phyloP scores from a whole-genome alignment of 2,113 vertebrate species.

The Glaucidium brasilianum region DNA sequence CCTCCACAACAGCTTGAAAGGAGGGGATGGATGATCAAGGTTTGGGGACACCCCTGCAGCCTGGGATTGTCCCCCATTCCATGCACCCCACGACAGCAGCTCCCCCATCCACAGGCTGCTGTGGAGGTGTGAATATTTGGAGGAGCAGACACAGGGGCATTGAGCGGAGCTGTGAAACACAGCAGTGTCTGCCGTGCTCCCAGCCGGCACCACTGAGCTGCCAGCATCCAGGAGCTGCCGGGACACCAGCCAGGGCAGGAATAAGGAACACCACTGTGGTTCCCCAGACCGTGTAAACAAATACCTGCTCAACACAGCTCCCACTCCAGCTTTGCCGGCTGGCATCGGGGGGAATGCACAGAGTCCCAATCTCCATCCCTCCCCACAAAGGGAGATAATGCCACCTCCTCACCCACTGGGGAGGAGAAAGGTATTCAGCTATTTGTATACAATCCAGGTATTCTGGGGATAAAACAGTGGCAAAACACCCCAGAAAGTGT shows the following conservation, averaged over 20 bases:
- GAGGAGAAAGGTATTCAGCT: not conserved
- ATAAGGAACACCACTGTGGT: slow-evolving; percentile 56
- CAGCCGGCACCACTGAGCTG: not conserved
- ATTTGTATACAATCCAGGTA: rapidly evolving
- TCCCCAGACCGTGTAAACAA: slow-evolving; percentile 40
- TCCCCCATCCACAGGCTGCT: not conserved
- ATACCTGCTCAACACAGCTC: not conserved
- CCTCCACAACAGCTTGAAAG: rapidly evolving
- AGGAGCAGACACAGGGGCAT: slow-evolving; percentile 36
- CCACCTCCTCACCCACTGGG: not conserved
- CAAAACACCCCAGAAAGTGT: not conserved
- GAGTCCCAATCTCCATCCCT: not conserved
- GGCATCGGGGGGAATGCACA: not conserved
- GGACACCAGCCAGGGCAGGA: slow-evolving; percentile 44
- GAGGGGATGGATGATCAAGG: rapidly evolving
- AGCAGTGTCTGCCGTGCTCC: not conserved
- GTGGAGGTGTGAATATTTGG: not conserved
- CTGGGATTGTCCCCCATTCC: rapidly evolving
- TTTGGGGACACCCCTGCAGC: not conserved
- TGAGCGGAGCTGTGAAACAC: not conserved
- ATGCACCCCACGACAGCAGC: rapidly evolving
- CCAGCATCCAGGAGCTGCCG: slow-evolving; percentile 24
- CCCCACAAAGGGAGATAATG: rapidly evolving
- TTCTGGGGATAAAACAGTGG: not conserved
- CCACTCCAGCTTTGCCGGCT: not conserved